Conservation (phyloP, 2,113 vertebrate species). For the Cyprinus carpio region DNA sequence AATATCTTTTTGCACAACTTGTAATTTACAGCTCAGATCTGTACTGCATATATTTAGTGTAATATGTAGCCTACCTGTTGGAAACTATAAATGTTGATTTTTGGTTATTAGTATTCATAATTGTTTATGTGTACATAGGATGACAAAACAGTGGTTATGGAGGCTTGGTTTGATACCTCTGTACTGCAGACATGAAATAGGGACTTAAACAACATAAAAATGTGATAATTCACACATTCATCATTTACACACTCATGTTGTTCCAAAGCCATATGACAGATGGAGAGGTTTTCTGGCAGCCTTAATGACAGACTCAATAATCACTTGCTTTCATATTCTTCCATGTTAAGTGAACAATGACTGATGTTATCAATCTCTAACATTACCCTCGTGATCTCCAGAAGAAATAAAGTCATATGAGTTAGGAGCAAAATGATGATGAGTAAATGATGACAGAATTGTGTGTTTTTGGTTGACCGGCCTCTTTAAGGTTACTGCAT, state of each 20-base stretch:
- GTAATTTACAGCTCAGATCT: not conserved
- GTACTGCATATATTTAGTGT: not conserved
- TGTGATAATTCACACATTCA: not conserved
- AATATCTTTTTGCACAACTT: not conserved
- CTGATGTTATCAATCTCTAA: slow-evolving; percentile 3
- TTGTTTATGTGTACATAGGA: not conserved
- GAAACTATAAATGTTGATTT: not conserved
- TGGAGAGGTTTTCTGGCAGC: not conserved
- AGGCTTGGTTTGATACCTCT: not conserved
- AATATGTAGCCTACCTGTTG: not conserved
- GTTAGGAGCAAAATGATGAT: not conserved
- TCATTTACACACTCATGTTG: not conserved
- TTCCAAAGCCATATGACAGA: slow-evolving; percentile 11
- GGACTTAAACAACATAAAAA: not conserved
- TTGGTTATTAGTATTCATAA: not conserved
- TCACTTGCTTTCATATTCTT: not conserved
- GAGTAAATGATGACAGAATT: not conserved
- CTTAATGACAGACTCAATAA: not conserved
- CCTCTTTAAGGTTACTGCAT: not conserved
- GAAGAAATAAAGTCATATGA: not conserved
- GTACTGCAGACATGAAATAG: not conserved
- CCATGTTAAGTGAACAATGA: not conserved
- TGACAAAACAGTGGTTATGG: not conserved
- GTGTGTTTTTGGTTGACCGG: not conserved
- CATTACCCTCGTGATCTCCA: not conserved